Evolutionary conservation across 2,888 invertebrate genomes (phyloP).

Genomic region (Drosophila formosana): DNA sequence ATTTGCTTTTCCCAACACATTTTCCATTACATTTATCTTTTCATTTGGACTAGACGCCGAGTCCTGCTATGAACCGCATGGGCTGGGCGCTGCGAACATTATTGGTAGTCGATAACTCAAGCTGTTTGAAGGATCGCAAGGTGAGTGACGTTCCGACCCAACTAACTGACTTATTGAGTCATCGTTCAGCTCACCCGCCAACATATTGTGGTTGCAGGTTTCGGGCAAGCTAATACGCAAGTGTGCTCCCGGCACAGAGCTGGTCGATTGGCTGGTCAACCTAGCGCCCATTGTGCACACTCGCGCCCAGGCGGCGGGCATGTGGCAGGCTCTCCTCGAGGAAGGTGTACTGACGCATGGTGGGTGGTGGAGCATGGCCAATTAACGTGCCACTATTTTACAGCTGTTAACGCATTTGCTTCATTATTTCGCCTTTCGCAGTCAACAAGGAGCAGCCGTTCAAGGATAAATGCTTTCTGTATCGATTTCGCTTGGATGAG

Average conservation of each 20-base stretch:
- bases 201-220: conserved; percentile 80
- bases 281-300: conserved; percentile 88
- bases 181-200: not conserved
- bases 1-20: not conserved
- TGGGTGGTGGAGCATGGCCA: conserved; percentile 85
- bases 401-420: conserved; percentile 36
- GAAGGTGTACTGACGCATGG: conserved; percentile 92
- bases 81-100: conserved; percentile 90
- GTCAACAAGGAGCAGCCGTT: conserved; percentile 92
- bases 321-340: conserved; percentile 94
- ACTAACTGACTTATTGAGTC: conserved; percentile 15
- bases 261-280: conserved; percentile 92
- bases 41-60: conserved; percentile 86
- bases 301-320: conserved; percentile 90
- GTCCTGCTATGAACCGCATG: conserved; percentile 88
- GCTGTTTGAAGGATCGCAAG: conserved; percentile 89
- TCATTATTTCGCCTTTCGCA: conserved; percentile 74
- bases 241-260: conserved; percentile 91
- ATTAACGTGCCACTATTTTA: conserved; percentile 34
- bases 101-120: conserved; percentile 88
- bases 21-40: conserved; percentile 18
- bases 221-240: conserved; percentile 88
- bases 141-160: conserved; percentile 59
- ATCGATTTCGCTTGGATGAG: conserved; percentile 92
- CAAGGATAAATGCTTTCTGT: conserved; percentile 93